Evolutionary conservation across 2,113 vertebrate genomes (phyloP).

Genomic region (Cricetomys ansorgei): DNA sequence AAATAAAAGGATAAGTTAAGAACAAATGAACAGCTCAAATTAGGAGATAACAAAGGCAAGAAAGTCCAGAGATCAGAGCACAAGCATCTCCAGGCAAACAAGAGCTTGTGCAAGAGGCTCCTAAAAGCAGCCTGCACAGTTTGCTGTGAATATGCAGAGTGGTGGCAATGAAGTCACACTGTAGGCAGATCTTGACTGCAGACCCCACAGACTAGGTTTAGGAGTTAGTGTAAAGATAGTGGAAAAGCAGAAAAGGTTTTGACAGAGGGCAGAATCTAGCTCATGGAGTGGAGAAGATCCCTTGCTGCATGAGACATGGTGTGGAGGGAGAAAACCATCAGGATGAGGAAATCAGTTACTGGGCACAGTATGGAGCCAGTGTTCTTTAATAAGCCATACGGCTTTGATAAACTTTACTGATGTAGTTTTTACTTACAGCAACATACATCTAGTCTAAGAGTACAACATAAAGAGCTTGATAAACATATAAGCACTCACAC

Average conservation of each 20-base stretch:
- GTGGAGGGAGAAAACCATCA: neutral
- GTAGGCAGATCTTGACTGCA: fast-evolving
- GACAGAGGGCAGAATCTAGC: neutral
- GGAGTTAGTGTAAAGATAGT: too few relatives aligned
- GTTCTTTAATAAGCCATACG: neutral
- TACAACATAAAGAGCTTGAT: neutral
- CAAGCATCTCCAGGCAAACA: neutral
- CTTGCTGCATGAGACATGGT: neutral
- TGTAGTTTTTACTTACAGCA: neutral
- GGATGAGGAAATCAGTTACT: neutral
- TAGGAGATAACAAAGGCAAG: neutral
- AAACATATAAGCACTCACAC: neutral
- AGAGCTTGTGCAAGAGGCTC: neutral
- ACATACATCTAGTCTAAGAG: neutral
- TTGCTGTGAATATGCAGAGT: neutral
- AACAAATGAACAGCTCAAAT: neutral
- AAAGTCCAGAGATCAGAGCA: neutral
- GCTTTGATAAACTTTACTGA: neutral
- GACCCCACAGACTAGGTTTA: neutral
- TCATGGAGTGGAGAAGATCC: neutral
- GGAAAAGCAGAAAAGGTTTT: neutral
- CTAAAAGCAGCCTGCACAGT: neutral
- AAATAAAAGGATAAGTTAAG: neutral
- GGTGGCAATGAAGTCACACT: fast-evolving
- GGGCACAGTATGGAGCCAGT: neutral